phyloP scores from a whole-genome alignment of 2,797 vertebrate genomes.

The Sebastes umbrosus region DNA sequence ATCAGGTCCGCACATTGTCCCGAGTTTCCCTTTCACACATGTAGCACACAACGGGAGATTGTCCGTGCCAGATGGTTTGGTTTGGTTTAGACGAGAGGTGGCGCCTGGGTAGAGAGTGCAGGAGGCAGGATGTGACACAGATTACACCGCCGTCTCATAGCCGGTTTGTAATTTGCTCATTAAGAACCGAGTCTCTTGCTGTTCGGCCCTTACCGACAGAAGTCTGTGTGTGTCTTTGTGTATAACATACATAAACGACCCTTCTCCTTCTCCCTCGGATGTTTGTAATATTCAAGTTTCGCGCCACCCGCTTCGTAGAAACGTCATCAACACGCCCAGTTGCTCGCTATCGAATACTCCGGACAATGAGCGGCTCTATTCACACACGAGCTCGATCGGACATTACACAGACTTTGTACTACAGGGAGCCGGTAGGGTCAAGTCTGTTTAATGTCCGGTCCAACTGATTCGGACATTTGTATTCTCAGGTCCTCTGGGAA shows the following conservation, averaged over 20 bases:
- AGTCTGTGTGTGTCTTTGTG: neutral
- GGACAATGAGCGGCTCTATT: neutral
- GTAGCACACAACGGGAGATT: too few relatives aligned
- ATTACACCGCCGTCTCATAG: too few relatives aligned
- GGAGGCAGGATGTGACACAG: neutral
- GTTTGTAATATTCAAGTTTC: neutral
- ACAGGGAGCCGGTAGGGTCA: neutral
- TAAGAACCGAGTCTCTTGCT: too few relatives aligned
- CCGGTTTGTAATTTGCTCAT: too few relatives aligned
- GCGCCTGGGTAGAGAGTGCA: neutral
- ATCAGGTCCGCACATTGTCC: too few relatives aligned
- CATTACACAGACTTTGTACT: neutral
- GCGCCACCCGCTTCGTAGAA: neutral
- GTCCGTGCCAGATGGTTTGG: too few relatives aligned
- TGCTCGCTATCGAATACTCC: neutral
- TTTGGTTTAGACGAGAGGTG: too few relatives aligned
- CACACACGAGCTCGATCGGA: neutral
- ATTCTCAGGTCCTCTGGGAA: neutral
- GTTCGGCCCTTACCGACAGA: neutral
- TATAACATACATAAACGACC: neutral
- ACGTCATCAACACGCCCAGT: neutral
- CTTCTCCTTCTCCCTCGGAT: neutral
- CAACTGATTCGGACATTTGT: neutral
- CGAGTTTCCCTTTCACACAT: too few relatives aligned
- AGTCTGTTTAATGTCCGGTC: neutral